Conservation (phyloP, 1,140 invertebrate species). For the Drosophila ambigua region DNA sequence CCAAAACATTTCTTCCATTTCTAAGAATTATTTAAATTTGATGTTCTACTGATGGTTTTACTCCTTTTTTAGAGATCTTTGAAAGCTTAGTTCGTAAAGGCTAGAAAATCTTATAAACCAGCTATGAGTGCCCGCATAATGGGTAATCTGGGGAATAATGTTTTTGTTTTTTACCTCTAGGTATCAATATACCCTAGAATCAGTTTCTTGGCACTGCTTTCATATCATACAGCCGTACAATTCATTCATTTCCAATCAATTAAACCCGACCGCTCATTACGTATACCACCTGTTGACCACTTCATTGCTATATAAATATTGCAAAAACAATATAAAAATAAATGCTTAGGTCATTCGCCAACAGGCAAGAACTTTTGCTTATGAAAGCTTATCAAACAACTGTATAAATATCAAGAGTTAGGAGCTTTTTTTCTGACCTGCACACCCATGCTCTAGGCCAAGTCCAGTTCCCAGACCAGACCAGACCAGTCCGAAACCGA, state of each 20-base stretch:
- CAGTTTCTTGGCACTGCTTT: not conserved
- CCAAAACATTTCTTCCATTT: too few relatives aligned
- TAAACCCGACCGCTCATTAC: slow-evolving; percentile 9
- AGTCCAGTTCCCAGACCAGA: too few relatives aligned
- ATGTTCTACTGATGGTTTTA: too few relatives aligned
- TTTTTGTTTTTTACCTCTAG: not conserved
- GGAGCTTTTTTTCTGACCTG: slow-evolving; percentile 28
- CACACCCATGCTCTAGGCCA: slow-evolving; percentile 5
- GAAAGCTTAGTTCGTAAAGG: too few relatives aligned
- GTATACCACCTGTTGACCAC: slow-evolving; percentile 24
- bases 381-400: slow-evolving; percentile 45
- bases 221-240: not conserved
- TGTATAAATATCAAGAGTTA: slow-evolving; percentile 22
- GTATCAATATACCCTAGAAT: not conserved
- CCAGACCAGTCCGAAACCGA: too few relatives aligned
- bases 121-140: too few relatives aligned
- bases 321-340: slow-evolving; percentile 51
- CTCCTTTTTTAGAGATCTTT: too few relatives aligned
- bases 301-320: slow-evolving; percentile 6
- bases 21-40: too few relatives aligned
- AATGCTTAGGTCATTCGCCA: slow-evolving; percentile 40
- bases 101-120: too few relatives aligned
- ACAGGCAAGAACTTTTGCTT: not conserved
- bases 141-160: not conserved
- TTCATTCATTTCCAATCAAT: too few relatives aligned